Percentiles rank a stretch among this genome's conserved stretches.
Evolutionary conservation across 2,113 vertebrate species (phyloP).

Genomic region (Lepus europaeus): DNA sequence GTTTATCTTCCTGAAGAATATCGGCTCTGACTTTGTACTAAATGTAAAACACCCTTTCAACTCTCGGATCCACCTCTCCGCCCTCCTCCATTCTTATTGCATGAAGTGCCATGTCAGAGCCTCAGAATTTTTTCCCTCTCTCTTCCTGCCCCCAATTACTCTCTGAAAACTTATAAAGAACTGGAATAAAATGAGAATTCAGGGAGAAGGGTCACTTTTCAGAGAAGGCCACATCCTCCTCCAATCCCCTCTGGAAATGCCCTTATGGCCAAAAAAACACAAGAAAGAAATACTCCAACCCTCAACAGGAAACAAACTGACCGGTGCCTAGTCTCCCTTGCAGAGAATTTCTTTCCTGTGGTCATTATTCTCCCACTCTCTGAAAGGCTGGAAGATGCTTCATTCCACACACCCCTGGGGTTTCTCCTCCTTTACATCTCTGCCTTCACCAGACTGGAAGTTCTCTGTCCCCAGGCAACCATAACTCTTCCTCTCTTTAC

Average conservation of each 20-base stretch:
- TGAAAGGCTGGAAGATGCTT: background rate
- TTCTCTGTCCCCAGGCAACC: conserved; percentile 18
- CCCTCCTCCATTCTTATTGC: background rate
- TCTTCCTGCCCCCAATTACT: background rate
- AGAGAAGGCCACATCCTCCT: background rate
- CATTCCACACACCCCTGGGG: background rate
- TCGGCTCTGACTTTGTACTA: conserved; percentile 13
- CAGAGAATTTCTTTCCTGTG: background rate
- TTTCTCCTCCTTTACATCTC: background rate
- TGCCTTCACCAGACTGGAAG: background rate
- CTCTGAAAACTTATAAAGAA: conserved; percentile 19
- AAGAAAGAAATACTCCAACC: background rate
- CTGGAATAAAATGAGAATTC: conserved; percentile 9
- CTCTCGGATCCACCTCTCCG: background rate
- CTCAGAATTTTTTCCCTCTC: background rate
- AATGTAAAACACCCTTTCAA: conserved; percentile 33
- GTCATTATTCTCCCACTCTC: background rate
- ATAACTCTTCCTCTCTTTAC: background rate
- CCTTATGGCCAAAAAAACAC: background rate
- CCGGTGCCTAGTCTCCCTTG: background rate
- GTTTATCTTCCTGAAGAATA: conserved; percentile 27
- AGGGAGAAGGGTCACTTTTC: background rate
- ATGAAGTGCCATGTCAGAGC: background rate
- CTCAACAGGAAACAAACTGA: conserved; percentile 25
- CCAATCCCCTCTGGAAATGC: background rate